Evolutionary conservation across 2,113 vertebrate genomes (phyloP).

Genomic region (Hymenochirus boettgeri): DNA sequence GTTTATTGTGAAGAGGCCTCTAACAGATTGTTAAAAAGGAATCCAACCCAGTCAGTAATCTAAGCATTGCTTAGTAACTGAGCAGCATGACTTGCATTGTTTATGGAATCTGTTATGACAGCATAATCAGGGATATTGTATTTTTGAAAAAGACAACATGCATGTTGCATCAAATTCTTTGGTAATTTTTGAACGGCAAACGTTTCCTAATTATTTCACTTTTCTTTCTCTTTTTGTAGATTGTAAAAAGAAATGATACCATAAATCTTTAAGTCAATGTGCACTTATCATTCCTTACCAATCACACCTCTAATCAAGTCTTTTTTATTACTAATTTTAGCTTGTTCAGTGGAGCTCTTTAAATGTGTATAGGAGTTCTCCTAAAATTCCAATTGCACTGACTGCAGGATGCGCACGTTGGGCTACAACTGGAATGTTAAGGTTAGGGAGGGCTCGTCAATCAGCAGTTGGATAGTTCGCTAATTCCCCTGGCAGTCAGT

Average conservation of each 20-base stretch:
- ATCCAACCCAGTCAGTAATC: too few relatives aligned
- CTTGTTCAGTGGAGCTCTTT: conserved; percentile 41
- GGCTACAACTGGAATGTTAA: conserved; percentile 49
- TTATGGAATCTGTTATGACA: too few relatives aligned
- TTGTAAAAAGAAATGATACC: neutral
- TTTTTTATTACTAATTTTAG: conserved; percentile 48
- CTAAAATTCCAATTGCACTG: conserved; percentile 41
- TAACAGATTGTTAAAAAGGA: too few relatives aligned
- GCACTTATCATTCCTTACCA: conserved; percentile 40
- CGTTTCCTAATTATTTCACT: too few relatives aligned
- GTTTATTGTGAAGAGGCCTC: too few relatives aligned
- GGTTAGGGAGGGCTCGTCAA: conserved; percentile 56
- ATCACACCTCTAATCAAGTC: conserved; percentile 50
- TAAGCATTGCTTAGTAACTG: too few relatives aligned
- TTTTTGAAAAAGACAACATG: too few relatives aligned
- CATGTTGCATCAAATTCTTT: neutral
- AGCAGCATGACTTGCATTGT: too few relatives aligned
- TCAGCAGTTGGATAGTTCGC: conserved; percentile 50
- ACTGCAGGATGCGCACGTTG: conserved; percentile 47
- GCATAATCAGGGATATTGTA: too few relatives aligned
- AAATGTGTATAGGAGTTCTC: conserved; percentile 31
- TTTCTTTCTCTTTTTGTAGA: neutral
- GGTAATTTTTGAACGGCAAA: too few relatives aligned
- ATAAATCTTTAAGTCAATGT: conserved; percentile 39
- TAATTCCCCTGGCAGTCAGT: conserved; percentile 53